These are phyloP conservation scores for Amphilophus citrinellus DNA, from an alignment of 2,113 vertebrate genomes.

Conservation along the genomic window DNA sequence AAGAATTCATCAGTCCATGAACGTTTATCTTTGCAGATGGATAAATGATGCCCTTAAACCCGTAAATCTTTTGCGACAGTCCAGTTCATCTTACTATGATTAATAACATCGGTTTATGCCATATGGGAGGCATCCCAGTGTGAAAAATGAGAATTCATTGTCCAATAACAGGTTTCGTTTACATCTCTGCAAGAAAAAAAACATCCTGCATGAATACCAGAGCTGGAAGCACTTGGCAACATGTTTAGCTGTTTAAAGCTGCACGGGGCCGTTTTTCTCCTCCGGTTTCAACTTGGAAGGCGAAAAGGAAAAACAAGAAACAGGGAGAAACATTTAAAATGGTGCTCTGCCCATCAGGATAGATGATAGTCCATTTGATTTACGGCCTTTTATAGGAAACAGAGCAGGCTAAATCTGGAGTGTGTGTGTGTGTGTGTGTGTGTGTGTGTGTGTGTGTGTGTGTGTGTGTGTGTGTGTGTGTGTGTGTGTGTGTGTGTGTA, in stretches of 20 bases:
- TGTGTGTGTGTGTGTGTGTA: conserved; percentile 3
- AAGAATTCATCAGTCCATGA: not conserved
- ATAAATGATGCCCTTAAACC: not conserved
- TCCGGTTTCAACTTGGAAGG: conserved; percentile 58
- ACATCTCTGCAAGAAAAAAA: conserved; percentile 19
- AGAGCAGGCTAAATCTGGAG: conserved; percentile 38
- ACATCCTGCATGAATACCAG: not conserved
- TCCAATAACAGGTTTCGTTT: conserved; percentile 39
- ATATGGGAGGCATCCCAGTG: not conserved
- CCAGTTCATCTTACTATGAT: not conserved
- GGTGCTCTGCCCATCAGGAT: conserved; percentile 43
- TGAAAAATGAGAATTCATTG: conserved; percentile 41
- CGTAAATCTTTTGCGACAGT: not conserved
- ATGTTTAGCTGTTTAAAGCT: conserved; percentile 26
- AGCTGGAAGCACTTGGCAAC: conserved; percentile 13
- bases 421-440: conserved; percentile 4
- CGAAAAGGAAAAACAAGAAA: conserved; percentile 42
- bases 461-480: not conserved
- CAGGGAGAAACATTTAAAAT: conserved; percentile 34
- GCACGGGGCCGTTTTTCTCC: conserved; percentile 18
- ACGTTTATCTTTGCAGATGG: not conserved
- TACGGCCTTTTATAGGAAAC: conserved; percentile 60
- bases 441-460: not conserved
- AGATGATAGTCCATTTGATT: conserved; percentile 58
- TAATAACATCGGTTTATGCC: conserved; percentile 10